Conservation (phyloP, 2,113 vertebrate species). For the Orycteropus afer region DNA sequence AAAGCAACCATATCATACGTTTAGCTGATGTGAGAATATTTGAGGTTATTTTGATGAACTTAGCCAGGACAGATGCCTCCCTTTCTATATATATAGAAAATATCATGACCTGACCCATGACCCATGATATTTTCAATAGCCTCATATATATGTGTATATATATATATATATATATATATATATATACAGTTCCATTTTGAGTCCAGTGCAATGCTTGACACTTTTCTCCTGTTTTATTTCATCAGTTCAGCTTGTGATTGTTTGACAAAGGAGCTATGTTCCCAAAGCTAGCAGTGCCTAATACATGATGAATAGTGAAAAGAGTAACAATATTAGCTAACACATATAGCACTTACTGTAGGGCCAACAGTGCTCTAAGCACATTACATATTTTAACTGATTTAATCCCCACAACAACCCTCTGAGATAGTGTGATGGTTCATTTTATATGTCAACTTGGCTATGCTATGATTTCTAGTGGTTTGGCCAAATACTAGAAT, state of each 20-base stretch:
- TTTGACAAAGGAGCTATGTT: neutral
- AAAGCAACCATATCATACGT: neutral
- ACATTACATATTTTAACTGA: neutral
- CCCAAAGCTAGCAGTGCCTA: neutral
- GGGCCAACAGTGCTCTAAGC: neutral
- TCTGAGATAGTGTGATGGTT: neutral
- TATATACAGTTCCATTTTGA: neutral
- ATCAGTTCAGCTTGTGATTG: no score
- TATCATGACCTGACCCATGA: no score
- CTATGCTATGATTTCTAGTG: neutral
- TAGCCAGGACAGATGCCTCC: neutral
- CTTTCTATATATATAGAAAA: accelerated
- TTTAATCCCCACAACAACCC: neutral
- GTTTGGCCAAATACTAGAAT: neutral
- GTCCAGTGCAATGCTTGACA: accelerated
- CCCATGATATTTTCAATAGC: no score
- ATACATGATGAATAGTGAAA: accelerated
- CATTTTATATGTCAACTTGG: neutral
- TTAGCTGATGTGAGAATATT: neutral
- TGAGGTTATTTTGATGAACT: neutral
- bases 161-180: accelerated
- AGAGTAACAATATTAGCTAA: neutral
- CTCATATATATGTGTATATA: accelerated
- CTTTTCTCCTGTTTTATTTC: neutral
- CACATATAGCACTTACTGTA: accelerated